These are phyloP conservation scores for Potorous gilbertii DNA, from an alignment of 2,797 vertebrate species.

Conservation along the genomic window DNA sequence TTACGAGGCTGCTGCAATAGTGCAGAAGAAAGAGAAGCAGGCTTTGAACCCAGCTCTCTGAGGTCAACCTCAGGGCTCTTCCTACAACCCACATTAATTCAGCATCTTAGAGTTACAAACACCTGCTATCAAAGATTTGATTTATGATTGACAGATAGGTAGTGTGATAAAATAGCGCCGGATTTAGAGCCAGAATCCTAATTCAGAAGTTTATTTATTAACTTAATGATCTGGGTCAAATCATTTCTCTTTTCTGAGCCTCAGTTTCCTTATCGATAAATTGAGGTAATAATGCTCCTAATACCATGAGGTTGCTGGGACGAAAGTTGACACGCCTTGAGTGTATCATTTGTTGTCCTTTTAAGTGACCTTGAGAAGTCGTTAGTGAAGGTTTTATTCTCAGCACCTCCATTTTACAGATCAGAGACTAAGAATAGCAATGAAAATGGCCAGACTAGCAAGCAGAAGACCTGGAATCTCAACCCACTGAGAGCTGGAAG, in stretches of 20 bases:
- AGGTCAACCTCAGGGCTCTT: not conserved
- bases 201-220: not conserved
- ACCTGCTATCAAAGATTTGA: not conserved
- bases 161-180: not conserved
- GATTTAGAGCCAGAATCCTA: not conserved
- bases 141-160: not conserved
- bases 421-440: not conserved
- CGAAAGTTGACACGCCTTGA: not conserved
- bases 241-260: slow-evolving; percentile 39
- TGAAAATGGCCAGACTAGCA: not conserved
- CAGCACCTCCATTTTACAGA: not conserved
- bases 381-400: not conserved
- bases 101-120: not conserved
- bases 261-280: not conserved
- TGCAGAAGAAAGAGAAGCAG: not conserved
- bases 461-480: not conserved
- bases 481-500: not conserved
- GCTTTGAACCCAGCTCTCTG: not conserved
- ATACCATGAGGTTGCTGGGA: not conserved
- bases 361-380: not conserved
- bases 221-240: slow-evolving; percentile 46
- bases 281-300: not conserved
- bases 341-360: not conserved
- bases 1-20: not conserved
- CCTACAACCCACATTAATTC: not conserved